Evolutionary conservation across 1,140 invertebrate genomes (phyloP), one percentile per base, ranked within the genome.

Genomic region (Notospermus geniculatus): DNA sequence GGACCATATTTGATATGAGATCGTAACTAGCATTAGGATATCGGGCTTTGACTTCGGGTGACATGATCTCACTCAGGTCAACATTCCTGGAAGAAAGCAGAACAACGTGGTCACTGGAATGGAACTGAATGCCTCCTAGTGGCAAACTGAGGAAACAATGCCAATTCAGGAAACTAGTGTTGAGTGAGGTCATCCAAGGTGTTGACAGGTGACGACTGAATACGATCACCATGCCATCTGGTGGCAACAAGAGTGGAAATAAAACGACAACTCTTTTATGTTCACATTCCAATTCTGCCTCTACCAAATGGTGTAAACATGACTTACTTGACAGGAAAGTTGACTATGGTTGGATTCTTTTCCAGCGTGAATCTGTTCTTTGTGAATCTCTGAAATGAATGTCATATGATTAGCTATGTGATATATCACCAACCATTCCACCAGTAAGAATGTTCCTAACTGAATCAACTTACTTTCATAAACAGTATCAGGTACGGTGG

Each of bases 271-370:
- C n/a, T n/a, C n/a, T n/a, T n/a, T n/a, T n/a, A n/a, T n/a, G n/a
- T n/a, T n/a, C n/a, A n/a, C n/a, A n/a, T n/a, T n/a, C n/a, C n/a
- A n/a, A n/a, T n/a, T n/a, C n/a, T n/a, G n/a, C n/a, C n/a, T n/a
- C n/a, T n/a, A n/a, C n/a, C n/a, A n/a, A n/a, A n/a, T n/a, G n/a
- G n/a, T n/a, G n/a, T n/a, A n/a, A 59, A 2, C 7, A n/a, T 17
- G 15, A 88, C 90, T 89, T 84, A 96, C 92, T 93, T 96, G 45
- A 99, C 93, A 5, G 97, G 96, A 79, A 99, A 99, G 82, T 99
- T 99, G 0, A 99, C 96, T 77, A 99, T 99, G 0, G 97, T 99
- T 11, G 95, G 95, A 86, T 99, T 99, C 82, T 99, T 99, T 77
- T 99, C 97, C 15, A 96, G 87, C 74, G 97, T 98, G 82, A 98